Evolutionary conservation across 2,797 vertebrate genomes (phyloP).

Genomic region (Aldrovandia affinis): DNA sequence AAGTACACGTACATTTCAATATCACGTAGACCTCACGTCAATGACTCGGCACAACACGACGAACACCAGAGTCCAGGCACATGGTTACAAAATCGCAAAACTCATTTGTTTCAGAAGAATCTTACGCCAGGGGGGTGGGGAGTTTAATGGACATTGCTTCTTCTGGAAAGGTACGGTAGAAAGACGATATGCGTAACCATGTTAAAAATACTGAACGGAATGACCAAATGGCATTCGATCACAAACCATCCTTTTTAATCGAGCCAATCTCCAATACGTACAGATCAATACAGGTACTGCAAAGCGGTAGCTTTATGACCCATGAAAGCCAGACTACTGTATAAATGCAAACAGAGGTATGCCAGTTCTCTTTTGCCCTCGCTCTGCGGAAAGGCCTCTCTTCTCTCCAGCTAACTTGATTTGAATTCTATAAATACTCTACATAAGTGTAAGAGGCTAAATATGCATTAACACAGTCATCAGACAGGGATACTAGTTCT

Average conservation of each 20-base stretch:
- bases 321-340: slow-evolving; percentile 1
- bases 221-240: neutral
- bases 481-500: slow-evolving; percentile 44
- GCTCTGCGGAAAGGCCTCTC: neutral
- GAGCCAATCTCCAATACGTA: neutral
- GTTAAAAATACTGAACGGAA: neutral
- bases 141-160: neutral
- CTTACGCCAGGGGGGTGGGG: neutral
- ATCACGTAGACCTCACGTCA: neutral
- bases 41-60: neutral
- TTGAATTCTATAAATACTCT: slow-evolving; percentile 35
- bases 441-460: slow-evolving; percentile 40
- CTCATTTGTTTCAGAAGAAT: no score
- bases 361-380: neutral
- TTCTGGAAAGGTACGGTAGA: neutral
- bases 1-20: neutral
- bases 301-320: neutral
- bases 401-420: slow-evolving; percentile 28
- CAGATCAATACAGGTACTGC: slow-evolving; percentile 15
- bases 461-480: slow-evolving; percentile 40
- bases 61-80: neutral
- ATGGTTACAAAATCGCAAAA: neutral
- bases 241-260: neutral
- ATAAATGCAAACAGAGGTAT: slow-evolving; percentile 37
- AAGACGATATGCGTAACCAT: neutral